A percentile compares a stretch with the other conserved stretches of the same genome.
Evolutionary conservation across 64 coral and sea anemone genomes (phyloP).

Genomic region (Acropora tenuis): DNA sequence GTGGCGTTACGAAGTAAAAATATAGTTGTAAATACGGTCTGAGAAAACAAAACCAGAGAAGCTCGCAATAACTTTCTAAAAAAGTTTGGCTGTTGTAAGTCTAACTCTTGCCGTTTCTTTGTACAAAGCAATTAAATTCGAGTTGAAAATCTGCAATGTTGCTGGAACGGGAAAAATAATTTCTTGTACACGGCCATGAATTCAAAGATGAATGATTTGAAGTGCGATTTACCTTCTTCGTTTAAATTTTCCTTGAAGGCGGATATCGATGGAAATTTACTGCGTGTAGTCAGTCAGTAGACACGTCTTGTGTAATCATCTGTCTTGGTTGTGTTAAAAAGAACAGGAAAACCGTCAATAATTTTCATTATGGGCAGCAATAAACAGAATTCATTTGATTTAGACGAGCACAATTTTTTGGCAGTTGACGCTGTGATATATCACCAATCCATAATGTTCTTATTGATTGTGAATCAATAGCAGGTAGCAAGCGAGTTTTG

Average conservation of each 20-base stretch:
- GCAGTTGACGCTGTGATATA: not conserved
- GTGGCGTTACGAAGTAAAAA: not conserved
- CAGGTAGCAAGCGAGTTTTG: not conserved
- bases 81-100: conserved; percentile 23
- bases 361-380: conserved; percentile 16
- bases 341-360: conserved; percentile 29
- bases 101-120: not conserved
- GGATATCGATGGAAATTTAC: conserved; percentile 1
- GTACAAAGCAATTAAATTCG: not conserved
- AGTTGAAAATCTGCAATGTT: not conserved
- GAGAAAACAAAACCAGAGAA: not conserved
- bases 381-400: not conserved
- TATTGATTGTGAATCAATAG: not conserved
- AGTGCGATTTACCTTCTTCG: not conserved
- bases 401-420: not conserved
- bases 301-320: conserved; percentile 41
- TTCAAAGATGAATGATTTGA: not conserved
- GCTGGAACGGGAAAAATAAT: not conserved
- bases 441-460: not conserved
- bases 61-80: not conserved
- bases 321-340: conserved; percentile 14
- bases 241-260: not conserved
- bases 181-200: conserved; percentile 16
- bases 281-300: not conserved
- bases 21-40: conserved; percentile 11